These are phyloP conservation scores for Ictidomys tridecemlineatus DNA, from an alignment of 2,113 vertebrate species.

Conservation along the genomic window DNA sequence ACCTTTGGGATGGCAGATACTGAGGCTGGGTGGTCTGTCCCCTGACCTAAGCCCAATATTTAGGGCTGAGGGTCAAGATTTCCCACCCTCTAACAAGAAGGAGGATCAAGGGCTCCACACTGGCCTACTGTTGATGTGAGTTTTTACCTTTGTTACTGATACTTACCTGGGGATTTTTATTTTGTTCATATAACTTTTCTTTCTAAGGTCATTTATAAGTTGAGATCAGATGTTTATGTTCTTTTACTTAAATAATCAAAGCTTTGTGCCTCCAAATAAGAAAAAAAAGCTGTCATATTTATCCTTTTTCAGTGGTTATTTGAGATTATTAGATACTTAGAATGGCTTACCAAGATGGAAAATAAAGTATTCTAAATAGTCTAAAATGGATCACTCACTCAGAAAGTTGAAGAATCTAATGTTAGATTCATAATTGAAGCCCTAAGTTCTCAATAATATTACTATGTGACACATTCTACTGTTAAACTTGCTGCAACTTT, in stretches of 20 bases:
- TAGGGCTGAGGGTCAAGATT: neutral
- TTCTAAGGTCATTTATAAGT: neutral
- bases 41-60: neutral
- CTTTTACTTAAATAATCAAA: constrained; percentile 55
- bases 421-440: neutral
- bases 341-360: neutral
- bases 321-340: neutral
- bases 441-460: neutral
- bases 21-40: neutral
- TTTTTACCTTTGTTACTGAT: constrained; percentile 52
- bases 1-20: neutral
- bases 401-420: neutral
- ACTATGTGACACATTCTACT: neutral
- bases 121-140: constrained; percentile 68
- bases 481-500: neutral
- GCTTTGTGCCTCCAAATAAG: constrained; percentile 11
- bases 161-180: constrained; percentile 31
- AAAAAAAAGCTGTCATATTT: neutral
- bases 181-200: neutral
- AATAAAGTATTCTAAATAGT: constrained; percentile 28
- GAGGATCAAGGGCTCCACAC: neutral
- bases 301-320: neutral
- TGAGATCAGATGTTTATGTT: constrained; percentile 9
- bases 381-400: neutral
- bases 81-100: constrained; percentile 40